phyloP scores from a whole-genome alignment of 2,888 invertebrate species.

The Autographa pulchrina region DNA sequence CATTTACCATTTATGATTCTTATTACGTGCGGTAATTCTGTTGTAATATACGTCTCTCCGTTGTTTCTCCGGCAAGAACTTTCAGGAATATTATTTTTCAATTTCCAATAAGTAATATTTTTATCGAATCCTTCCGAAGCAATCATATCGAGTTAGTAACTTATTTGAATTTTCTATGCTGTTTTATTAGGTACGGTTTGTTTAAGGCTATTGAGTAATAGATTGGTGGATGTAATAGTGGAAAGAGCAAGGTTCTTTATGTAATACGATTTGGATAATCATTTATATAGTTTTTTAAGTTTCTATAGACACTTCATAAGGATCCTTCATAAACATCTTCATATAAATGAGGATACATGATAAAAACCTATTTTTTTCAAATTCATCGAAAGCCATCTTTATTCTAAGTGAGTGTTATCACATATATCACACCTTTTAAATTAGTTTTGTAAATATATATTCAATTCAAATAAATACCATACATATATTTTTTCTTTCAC shows the following conservation, averaged over 20 bases:
- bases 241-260: background rate
- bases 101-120: slow-evolving; percentile 41
- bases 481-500: background rate
- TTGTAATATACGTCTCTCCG: slow-evolving; percentile 8
- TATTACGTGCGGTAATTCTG: slow-evolving; percentile 15
- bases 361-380: no score
- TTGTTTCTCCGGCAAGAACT: slow-evolving; percentile 42
- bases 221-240: slow-evolving; percentile 12
- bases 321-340: no score
- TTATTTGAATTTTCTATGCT: slow-evolving; percentile 48
- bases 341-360: no score
- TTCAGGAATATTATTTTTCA: slow-evolving; percentile 51
- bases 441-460: background rate
- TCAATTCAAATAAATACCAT: background rate
- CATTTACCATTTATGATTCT: slow-evolving; percentile 13
- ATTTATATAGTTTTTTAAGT: no score
- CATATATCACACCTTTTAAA: background rate
- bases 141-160: slow-evolving; percentile 32
- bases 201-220: slow-evolving; percentile 30
- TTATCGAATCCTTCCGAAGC: slow-evolving; percentile 31
- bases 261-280: no score
- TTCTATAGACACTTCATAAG: no score
- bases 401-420: no score
- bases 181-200: slow-evolving; percentile 25
- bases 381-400: no score